These are phyloP conservation scores for Julus scandinavius DNA, from an alignment of 2,888 invertebrate genomes.

Conservation along the genomic window DNA sequence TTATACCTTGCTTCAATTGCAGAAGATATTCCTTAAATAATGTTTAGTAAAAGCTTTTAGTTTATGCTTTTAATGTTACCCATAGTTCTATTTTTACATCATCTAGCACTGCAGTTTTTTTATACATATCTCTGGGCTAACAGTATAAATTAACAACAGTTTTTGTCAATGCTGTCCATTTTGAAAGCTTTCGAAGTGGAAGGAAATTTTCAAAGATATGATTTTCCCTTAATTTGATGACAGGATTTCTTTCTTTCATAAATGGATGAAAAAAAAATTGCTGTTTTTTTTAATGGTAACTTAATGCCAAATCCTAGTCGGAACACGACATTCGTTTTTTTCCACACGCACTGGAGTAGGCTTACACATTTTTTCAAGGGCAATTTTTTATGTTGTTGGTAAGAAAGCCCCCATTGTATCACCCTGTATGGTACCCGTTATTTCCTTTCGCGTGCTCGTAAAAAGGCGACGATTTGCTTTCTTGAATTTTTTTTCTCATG, in stretches of 20 bases:
- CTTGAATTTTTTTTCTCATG: neutral
- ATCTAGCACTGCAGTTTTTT: too few relatives aligned
- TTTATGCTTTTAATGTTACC: too few relatives aligned
- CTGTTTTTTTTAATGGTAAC: neutral
- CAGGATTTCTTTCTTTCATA: constrained; percentile 31
- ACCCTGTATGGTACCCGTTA: constrained; percentile 19
- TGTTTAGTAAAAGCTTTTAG: too few relatives aligned
- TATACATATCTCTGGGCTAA: too few relatives aligned
- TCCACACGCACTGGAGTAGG: neutral
- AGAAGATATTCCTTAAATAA: too few relatives aligned
- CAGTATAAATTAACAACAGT: too few relatives aligned
- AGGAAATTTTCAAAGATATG: neutral
- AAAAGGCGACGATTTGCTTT: constrained; percentile 8
- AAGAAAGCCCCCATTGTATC: constrained; percentile 16
- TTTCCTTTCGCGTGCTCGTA: constrained; percentile 1
- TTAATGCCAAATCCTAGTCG: neutral
- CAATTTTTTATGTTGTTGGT: neutral
- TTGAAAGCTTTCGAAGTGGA: neutral
- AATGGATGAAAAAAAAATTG: neutral
- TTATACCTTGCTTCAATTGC: too few relatives aligned
- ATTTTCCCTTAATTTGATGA: neutral
- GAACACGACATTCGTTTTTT: constrained; percentile 3
- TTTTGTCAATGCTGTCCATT: too few relatives aligned
- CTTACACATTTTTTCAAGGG: constrained; percentile 6
- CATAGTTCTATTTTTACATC: too few relatives aligned